phyloP scores from a whole-genome alignment of 2,797 vertebrate species.

The Botia almorhae region DNA sequence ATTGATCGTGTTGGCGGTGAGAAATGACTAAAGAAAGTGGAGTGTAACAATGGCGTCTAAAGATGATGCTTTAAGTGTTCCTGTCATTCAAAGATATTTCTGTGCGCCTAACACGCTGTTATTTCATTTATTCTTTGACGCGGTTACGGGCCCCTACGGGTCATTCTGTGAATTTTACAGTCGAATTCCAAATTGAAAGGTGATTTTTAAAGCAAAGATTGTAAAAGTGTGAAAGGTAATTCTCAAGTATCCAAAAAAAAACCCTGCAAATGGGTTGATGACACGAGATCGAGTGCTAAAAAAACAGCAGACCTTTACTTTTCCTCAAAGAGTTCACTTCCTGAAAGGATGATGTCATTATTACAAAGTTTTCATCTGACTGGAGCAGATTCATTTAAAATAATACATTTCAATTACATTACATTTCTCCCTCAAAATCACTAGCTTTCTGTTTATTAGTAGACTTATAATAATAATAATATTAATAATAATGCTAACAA shows the following conservation, averaged over 20 bases:
- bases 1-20: constrained; percentile 26
- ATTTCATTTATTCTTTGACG: not conserved
- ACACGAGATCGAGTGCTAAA: not conserved
- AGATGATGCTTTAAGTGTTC: constrained; percentile 31
- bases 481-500: not conserved
- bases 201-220: too few relatives aligned
- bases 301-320: not conserved
- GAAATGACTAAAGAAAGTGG: constrained; percentile 25
- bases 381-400: not conserved
- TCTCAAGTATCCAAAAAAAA: not conserved
- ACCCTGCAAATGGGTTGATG: not conserved
- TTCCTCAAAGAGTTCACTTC: too few relatives aligned
- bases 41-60: constrained; percentile 29
- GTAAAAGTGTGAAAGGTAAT: too few relatives aligned
- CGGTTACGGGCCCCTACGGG: not conserved
- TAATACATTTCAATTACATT: not conserved
- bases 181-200: too few relatives aligned
- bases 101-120: not conserved
- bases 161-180: too few relatives aligned
- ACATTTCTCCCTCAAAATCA: not conserved
- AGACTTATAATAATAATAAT: too few relatives aligned
- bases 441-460: not conserved
- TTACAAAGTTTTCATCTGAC: not conserved
- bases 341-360: not conserved
- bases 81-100: constrained; percentile 29